phyloP scores from a whole-genome alignment of 2,797 vertebrate species.

The Microchirus variegatus region DNA sequence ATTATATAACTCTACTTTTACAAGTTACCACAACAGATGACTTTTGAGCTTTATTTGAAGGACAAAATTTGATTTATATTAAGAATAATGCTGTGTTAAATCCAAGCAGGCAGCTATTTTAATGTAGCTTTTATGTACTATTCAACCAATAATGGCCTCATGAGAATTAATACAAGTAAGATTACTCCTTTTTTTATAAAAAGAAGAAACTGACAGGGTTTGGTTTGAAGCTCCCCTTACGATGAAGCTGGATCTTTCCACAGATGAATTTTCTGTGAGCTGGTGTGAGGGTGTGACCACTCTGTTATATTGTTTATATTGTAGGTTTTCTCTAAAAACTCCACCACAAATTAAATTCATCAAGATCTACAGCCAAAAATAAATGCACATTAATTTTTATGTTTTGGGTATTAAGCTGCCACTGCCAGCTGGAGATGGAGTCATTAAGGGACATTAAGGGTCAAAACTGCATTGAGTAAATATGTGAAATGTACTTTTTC shows the following conservation, averaged over 20 bases:
- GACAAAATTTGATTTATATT: conserved; percentile 7
- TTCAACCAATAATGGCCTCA: not conserved
- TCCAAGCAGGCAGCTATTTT: not conserved
- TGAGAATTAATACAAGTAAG: not conserved
- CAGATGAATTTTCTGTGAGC: conserved; percentile 37
- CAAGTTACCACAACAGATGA: conserved; percentile 17
- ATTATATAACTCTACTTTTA: conserved; percentile 37
- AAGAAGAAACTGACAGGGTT: too few relatives aligned
- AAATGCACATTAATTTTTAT: conserved; percentile 42
- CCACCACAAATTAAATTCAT: conserved; percentile 24
- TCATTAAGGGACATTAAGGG: not conserved
- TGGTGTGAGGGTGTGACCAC: conserved; percentile 39
- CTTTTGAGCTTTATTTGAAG: conserved; percentile 14
- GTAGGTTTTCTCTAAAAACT: conserved; percentile 25
- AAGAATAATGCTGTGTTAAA: conserved; percentile 12
- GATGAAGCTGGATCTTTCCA: conserved; percentile 37
- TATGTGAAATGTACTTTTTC: not conserved
- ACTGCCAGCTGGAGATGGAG: not conserved
- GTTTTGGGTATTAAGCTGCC: conserved; percentile 14
- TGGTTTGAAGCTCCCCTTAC: too few relatives aligned
- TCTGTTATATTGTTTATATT: conserved; percentile 46
- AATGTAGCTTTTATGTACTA: not conserved
- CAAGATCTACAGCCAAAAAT: conserved; percentile 29
- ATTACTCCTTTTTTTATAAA: too few relatives aligned
- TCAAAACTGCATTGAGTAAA: not conserved